These are phyloP conservation scores for Azorinus chamasolen DNA, from an alignment of 2,888 invertebrate genomes.

Conservation along the genomic window DNA sequence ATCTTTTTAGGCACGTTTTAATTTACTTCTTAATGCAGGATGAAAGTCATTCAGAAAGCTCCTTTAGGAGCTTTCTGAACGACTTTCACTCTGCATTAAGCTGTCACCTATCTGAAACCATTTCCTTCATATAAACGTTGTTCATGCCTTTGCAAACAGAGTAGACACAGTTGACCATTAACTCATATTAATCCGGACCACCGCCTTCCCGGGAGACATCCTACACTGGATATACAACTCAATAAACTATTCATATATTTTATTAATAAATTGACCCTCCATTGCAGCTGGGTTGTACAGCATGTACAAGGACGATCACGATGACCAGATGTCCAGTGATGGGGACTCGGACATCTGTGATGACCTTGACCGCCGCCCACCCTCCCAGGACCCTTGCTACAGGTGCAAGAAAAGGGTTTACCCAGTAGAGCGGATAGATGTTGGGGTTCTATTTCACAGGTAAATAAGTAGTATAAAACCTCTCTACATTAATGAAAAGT, in stretches of 20 bases:
- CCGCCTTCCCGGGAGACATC: no score
- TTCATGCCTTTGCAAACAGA: no score
- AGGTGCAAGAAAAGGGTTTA: conserved; percentile 98
- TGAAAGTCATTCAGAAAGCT: no score
- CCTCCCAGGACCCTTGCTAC: conserved; percentile 88
- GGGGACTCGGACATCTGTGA: conserved; percentile 77
- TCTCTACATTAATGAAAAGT: no score
- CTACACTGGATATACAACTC: no score
- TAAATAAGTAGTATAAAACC: no score
- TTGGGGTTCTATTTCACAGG: conserved; percentile 94
- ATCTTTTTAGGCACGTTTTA: neutral
- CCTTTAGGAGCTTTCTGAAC: no score
- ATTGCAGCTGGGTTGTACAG: neutral
- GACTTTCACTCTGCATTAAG: no score
- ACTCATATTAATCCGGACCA: no score
- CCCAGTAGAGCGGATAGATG: conserved; percentile 95
- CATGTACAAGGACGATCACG: conserved; percentile 53
- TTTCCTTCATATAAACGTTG: no score
- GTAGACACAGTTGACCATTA: neutral
- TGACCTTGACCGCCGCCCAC: conserved; percentile 63
- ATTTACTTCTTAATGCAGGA: neutral
- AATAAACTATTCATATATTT: no score
- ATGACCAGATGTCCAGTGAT: conserved; percentile 67
- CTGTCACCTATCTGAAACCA: no score
- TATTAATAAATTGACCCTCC: neutral